Percentiles rank a stretch among this genome's conserved stretches.
These are phyloP conservation scores for Sisyra terminalis DNA, from an alignment of 2,888 invertebrate genomes.

Conservation along the genomic window DNA sequence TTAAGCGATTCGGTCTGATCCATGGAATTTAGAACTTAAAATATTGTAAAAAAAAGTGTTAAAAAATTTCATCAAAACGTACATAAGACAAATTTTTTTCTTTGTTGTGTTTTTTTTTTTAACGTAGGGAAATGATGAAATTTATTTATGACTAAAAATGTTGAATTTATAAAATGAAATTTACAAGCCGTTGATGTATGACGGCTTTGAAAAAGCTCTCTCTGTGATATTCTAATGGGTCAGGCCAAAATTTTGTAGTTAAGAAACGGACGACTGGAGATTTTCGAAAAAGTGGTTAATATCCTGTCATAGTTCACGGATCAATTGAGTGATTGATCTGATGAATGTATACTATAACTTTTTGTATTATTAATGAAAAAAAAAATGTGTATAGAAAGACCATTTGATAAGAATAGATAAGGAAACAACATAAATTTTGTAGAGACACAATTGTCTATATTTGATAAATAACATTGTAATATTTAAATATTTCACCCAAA, in stretches of 20 bases:
- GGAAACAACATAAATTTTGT: no score
- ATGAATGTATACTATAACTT: slow-evolving; percentile 1
- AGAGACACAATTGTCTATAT: no score
- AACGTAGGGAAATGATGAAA: not conserved
- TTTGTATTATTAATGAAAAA: no score
- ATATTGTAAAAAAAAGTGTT: not conserved
- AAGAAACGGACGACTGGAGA: not conserved
- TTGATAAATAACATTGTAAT: no score
- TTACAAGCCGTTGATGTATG: no score
- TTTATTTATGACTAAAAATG: slow-evolving; percentile 2
- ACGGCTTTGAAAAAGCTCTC: slow-evolving; percentile 13
- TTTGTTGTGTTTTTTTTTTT: not conserved
- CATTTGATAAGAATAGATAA: no score
- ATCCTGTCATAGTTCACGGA: no score
- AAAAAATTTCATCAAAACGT: not conserved
- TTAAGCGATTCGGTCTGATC: slow-evolving; percentile 2
- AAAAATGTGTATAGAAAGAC: no score
- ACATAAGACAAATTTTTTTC: not conserved
- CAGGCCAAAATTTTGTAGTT: slow-evolving; percentile 19
- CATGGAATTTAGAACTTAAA: not conserved
- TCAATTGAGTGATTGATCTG: not conserved
- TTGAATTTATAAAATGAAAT: slow-evolving; percentile 1
- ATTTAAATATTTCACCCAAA: no score
- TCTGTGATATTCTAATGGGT: slow-evolving; percentile 32
- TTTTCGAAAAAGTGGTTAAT: not conserved